Conservation (phyloP, 2,797 vertebrate genomes). For the Sciurus vulgaris region DNA sequence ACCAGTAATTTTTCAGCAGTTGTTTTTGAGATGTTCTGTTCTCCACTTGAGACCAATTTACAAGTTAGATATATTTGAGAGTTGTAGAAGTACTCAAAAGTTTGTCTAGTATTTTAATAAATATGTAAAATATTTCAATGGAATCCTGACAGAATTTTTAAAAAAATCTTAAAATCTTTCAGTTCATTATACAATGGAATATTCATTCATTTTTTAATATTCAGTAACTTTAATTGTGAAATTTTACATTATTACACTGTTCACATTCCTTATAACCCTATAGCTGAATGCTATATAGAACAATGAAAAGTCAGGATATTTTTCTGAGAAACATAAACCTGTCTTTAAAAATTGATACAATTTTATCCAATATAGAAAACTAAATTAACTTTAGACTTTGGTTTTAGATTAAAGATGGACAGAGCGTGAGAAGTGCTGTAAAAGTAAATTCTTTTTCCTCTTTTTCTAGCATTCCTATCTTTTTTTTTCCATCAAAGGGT, state of each 20-base stretch:
- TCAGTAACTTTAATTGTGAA: background rate
- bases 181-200: background rate
- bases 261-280: background rate
- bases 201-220: background rate
- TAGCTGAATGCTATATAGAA: background rate
- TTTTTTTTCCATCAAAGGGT: background rate
- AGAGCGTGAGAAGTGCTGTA: background rate
- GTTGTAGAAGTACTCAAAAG: background rate
- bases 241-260: background rate
- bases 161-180: background rate
- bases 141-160: background rate
- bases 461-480: background rate
- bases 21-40: background rate
- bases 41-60: background rate
- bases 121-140: background rate
- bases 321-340: background rate
- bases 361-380: background rate
- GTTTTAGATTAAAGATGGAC: background rate
- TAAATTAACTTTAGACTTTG: slow-evolving; percentile 26
- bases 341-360: background rate
- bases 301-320: background rate
- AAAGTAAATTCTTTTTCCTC: background rate
- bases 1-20: background rate
- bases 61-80: background rate
- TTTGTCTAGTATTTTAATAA: background rate